Percentiles rank a stretch among this genome's conserved stretches.
phyloP scores from a whole-genome alignment of 2,888 invertebrate species.

The Sphinx pinastri region DNA sequence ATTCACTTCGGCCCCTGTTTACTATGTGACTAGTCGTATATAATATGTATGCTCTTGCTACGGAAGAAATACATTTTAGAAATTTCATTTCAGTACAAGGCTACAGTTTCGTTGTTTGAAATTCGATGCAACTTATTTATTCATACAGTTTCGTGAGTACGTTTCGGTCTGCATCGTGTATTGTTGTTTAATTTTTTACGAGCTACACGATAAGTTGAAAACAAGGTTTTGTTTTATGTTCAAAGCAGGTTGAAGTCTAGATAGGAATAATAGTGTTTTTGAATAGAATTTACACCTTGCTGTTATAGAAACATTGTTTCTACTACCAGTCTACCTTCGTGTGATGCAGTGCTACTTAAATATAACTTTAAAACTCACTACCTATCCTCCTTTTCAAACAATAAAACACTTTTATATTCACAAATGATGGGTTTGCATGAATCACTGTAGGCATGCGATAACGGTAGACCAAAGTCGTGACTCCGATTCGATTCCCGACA shows the following conservation, averaged over 20 bases:
- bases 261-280: too few species aligned
- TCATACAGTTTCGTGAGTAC: constrained; percentile 1
- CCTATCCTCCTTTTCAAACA: not conserved
- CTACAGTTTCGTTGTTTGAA: not conserved
- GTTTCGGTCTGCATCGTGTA: not conserved
- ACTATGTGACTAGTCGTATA: too few species aligned
- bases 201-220: constrained; percentile 1
- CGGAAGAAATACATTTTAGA: too few species aligned
- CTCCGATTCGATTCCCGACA: constrained; percentile 35
- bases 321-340: not conserved
- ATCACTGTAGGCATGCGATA: constrained; percentile 26
- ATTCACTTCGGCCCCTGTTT: too few species aligned
- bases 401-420: not conserved
- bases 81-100: too few species aligned
- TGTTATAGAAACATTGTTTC: too few species aligned
- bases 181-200: not conserved
- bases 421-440: constrained; percentile 1
- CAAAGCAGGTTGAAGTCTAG: too few species aligned
- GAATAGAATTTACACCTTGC: too few species aligned
- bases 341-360: not conserved
- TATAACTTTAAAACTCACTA: not conserved
- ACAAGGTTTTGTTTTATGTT: not conserved
- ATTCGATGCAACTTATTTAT: constrained; percentile 4
- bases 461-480: constrained; percentile 37
- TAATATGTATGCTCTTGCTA: too few species aligned